Evolutionary conservation across 2,797 vertebrate genomes (phyloP).

Genomic region (Squalus acanthias): DNA sequence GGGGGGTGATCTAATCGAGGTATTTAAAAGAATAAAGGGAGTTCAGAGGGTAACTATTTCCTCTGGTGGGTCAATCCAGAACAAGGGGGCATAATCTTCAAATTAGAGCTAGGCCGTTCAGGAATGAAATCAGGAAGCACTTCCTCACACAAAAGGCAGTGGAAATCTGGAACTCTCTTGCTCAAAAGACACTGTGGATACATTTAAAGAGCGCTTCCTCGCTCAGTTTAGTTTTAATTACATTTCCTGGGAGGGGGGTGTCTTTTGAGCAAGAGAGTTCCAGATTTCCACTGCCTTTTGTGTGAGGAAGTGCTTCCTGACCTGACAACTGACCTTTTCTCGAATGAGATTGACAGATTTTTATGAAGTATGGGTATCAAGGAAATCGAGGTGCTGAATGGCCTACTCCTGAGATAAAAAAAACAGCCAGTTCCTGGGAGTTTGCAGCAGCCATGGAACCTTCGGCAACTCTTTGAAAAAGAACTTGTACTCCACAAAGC

Average conservation of each 20-base stretch:
- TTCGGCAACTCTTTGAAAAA: background rate
- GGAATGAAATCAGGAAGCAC: background rate
- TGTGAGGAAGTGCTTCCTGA: too few relatives aligned
- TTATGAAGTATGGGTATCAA: background rate
- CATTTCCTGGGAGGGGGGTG: conserved; percentile 8
- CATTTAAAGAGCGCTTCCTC: conserved; percentile 29
- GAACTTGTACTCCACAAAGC: background rate
- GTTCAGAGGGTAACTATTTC: background rate
- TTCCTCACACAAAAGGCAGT: background rate
- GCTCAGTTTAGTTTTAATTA: conserved; percentile 27
- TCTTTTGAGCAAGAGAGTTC: too few relatives aligned
- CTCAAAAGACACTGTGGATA: background rate
- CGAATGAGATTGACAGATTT: background rate
- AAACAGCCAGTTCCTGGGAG: background rate
- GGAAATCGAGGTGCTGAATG: background rate
- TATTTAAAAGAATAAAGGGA: background rate
- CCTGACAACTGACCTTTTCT: background rate
- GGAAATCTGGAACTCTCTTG: background rate
- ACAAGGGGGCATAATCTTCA: background rate
- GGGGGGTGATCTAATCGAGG: background rate
- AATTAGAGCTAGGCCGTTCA: background rate
- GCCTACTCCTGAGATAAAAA: background rate
- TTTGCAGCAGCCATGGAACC: background rate
- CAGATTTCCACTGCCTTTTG: too few relatives aligned
- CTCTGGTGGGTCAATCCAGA: background rate